Evolutionary conservation across 2,888 invertebrate species (phyloP).

Genomic region (Aproaerema taeniolella): DNA sequence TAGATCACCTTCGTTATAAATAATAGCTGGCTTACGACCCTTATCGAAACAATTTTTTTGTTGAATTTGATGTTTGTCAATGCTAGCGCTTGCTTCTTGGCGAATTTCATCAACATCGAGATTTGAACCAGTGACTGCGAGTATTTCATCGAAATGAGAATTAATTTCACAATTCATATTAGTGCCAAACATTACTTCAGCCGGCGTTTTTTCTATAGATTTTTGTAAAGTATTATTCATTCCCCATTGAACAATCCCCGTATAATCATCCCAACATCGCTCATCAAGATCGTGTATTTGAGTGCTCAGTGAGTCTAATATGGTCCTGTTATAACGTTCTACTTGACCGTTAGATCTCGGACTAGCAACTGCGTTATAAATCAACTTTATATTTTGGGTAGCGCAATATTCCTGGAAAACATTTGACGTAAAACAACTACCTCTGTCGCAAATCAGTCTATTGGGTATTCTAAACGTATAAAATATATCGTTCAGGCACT

Average conservation of each 20-base stretch:
- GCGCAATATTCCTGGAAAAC: background rate
- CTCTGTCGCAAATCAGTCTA: slow-evolving; percentile 1
- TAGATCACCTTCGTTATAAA: slow-evolving; percentile 1
- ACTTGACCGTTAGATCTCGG: slow-evolving; percentile 31
- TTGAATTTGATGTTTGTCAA: background rate
- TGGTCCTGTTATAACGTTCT: slow-evolving; percentile 6
- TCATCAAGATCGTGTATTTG: background rate
- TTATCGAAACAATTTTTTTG: background rate
- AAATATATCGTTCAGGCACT: background rate
- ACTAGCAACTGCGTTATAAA: slow-evolving; percentile 15
- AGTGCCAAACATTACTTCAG: slow-evolving; percentile 1
- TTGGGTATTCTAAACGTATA: background rate
- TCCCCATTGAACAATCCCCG: background rate
- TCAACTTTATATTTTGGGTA: background rate
- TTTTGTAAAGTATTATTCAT: slow-evolving; percentile 1
- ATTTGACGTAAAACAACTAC: slow-evolving; percentile 8
- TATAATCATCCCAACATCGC: background rate
- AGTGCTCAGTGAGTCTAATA: background rate
- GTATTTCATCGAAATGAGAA: background rate
- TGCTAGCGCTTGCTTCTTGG: background rate
- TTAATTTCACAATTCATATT: background rate
- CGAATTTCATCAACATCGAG: background rate
- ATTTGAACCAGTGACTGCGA: background rate
- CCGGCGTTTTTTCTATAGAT: background rate
- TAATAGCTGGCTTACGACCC: slow-evolving; percentile 1